phyloP scores from a whole-genome alignment of 1,140 invertebrate genomes.

The Drosophila setifemur region DNA sequence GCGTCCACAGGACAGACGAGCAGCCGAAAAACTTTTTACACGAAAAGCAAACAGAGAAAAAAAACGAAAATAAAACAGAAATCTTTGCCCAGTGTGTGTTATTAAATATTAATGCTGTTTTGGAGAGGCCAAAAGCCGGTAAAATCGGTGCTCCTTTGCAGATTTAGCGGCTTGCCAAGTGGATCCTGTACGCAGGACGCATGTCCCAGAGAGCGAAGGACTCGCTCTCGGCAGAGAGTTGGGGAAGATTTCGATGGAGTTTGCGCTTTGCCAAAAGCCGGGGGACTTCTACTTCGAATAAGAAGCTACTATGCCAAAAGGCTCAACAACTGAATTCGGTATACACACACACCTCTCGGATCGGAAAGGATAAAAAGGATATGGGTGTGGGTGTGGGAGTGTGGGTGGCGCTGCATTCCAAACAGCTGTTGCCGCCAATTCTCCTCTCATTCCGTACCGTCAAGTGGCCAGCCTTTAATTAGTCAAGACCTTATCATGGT shows the following conservation, averaged over 20 bases:
- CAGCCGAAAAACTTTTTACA: conserved; percentile 27
- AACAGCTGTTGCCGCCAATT: conserved; percentile 58
- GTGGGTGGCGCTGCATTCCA: conserved; percentile 53
- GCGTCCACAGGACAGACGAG: neutral
- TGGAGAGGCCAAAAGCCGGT: conserved; percentile 51
- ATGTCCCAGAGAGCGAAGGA: conserved; percentile 20
- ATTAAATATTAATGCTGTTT: conserved; percentile 60
- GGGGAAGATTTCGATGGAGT: conserved; percentile 22
- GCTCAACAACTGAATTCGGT: conserved; percentile 67
- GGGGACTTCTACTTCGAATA: conserved; percentile 27
- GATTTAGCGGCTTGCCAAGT: conserved; percentile 39
- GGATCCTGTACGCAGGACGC: conserved; percentile 27
- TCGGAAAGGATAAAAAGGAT: neutral
- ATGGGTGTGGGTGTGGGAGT: neutral
- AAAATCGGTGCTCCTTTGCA: conserved; percentile 35
- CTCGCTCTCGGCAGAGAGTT: neutral
- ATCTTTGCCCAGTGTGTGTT: conserved; percentile 2
- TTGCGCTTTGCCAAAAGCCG: conserved; percentile 50
- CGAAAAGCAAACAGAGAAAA: neutral
- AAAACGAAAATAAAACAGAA: neutral
- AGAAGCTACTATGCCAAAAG: conserved; percentile 25
- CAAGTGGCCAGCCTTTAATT: conserved; percentile 55
- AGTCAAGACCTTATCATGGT: conserved; percentile 31
- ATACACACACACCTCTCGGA: conserved; percentile 40
- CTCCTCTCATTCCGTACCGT: conserved; percentile 39